phyloP scores from a whole-genome alignment of 1,140 invertebrate genomes.

The Tenebrio molitor region DNA sequence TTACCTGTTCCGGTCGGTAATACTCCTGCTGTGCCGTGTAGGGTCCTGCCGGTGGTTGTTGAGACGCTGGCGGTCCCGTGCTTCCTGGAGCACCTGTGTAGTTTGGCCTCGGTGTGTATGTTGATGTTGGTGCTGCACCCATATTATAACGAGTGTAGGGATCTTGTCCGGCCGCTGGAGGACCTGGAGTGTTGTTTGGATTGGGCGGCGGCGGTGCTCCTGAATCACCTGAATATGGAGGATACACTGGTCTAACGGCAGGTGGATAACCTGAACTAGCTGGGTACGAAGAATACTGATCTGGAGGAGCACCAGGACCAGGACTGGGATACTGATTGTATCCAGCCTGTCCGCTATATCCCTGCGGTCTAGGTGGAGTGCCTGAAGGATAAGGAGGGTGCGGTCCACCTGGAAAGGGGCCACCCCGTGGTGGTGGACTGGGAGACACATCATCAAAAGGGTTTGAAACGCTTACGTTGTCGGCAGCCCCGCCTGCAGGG shows the following conservation, averaged over 20 bases:
- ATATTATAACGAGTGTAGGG: slow-evolving; percentile 68
- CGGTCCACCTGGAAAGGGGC: slow-evolving; percentile 61
- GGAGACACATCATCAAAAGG: slow-evolving; percentile 83
- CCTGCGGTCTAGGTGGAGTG: slow-evolving; percentile 64
- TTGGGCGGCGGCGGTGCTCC: slow-evolving; percentile 56
- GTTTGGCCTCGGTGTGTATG: slow-evolving; percentile 63
- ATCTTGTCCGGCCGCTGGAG: slow-evolving; percentile 66
- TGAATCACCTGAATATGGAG: slow-evolving; percentile 72
- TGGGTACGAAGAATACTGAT: slow-evolving; percentile 72
- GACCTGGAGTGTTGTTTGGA: slow-evolving; percentile 53
- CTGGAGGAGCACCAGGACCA: slow-evolving; percentile 67
- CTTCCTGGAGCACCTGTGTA: slow-evolving; percentile 61
- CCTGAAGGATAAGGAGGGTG: slow-evolving; percentile 68
- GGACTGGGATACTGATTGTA: slow-evolving; percentile 67
- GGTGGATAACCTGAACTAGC: slow-evolving; percentile 78
- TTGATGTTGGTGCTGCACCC: slow-evolving; percentile 62
- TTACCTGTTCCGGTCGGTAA: slow-evolving; percentile 73
- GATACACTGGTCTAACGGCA: slow-evolving; percentile 77
- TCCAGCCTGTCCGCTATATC: slow-evolving; percentile 64
- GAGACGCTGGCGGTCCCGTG: slow-evolving; percentile 65
- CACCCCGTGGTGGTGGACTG: slow-evolving; percentile 66
- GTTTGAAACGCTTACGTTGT: slow-evolving; percentile 84
- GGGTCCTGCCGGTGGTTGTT: slow-evolving; percentile 68
- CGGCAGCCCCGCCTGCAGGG: slow-evolving; percentile 69
- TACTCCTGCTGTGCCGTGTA: slow-evolving; percentile 76